Evolutionary conservation across 2,888 invertebrate species (phyloP), one percentile per base, ranked within the genome.

Genomic region (Drosophila engyochracea): DNA sequence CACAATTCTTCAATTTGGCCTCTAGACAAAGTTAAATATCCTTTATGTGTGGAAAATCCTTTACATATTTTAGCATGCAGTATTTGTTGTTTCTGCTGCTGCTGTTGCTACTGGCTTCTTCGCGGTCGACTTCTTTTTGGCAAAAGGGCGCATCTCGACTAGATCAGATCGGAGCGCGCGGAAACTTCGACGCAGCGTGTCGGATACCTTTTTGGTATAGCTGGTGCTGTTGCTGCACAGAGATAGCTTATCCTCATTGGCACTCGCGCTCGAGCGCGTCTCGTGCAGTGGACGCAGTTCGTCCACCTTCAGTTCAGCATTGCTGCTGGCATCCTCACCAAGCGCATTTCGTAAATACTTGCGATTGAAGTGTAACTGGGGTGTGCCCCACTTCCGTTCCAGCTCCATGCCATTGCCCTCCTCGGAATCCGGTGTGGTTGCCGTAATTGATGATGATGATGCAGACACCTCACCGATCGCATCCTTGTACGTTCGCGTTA

Each of bases 321-420:
- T 35, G 12, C 79, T 31, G 9, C 78, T 83, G 19, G 76, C 74
- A 7, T 89, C 82, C 9, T 88, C 90, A 39, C 82, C 89, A 37
- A 83, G 70, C 10, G 82, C 73, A n/a, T 70, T 84, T 25, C 83
- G 85, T 54, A 93, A 82, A 67, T 91, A 93, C 71, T 93, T 93
- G n/a, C 93, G 89, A 81, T 93, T 93, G 53, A 93, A 93, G 63
- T 93, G 89, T 81, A 93, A 52, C 58, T 92, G 93, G 4, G 93
- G 93, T 14, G 93, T 93, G 31, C 93, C 92, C 93, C 93, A 93
- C 39, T 92, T 93, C 39, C 92, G 92, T 37, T 88, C 91, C 33
- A 91, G 59, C 33, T 85, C 85, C 58, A 55, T 14, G 10, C 82
- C 59, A 10, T 31, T 66, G 28, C 86, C 87, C 57, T 81, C 87